Evolutionary conservation across 2,113 vertebrate species (phyloP), one percentile per base, ranked within the genome.

Genomic region (Gambusia affinis): DNA sequence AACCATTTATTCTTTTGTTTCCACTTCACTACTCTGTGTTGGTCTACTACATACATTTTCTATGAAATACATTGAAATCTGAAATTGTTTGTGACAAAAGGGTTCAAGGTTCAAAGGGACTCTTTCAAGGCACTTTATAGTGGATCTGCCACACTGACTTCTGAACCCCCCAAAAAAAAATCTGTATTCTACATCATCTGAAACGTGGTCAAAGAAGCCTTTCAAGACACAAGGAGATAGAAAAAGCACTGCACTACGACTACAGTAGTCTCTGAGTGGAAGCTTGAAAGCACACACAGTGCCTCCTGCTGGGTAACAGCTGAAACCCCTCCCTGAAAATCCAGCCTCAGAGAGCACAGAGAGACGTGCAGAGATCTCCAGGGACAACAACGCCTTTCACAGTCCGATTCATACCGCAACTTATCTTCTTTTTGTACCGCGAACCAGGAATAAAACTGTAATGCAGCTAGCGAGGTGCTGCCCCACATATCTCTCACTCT

Each of bases 251-350:
- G 72, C 77, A 73, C 54, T 80, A 73, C 70, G 75, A 85, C 82
- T 68, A 74, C 87, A 81, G 80, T 72, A 61, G 61, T 80, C 81
- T 73, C 81, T 83, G 74, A 65, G 73, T 64, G 75, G 44, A 84
- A 67, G 81, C 31, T 65, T 87, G 87, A 82, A 86, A 87, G 80
- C 81, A 76, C 86, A 91, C 74, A 92, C 86, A 91, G 80, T 85
- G 88, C 92, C 89, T 89, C 92, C 92, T 92, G 87, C 89, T 92
- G 92, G 90, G 91, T 73, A 78, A 84, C 87, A 88, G 84, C 86
- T 86, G 88, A 85, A 91, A 83, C 70, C 82, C 84, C 80, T 86
- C 84, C 84, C 85, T 33, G 57, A 74, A 61, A 79, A 72, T 73
- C 54, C 81, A 85, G 80, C 75, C 76, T 84, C 70, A 63, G 60